A percentile compares a stretch with the other conserved stretches of the same genome.
phyloP scores from a whole-genome alignment of 2,888 invertebrate species.

The Anorthoa munda region DNA sequence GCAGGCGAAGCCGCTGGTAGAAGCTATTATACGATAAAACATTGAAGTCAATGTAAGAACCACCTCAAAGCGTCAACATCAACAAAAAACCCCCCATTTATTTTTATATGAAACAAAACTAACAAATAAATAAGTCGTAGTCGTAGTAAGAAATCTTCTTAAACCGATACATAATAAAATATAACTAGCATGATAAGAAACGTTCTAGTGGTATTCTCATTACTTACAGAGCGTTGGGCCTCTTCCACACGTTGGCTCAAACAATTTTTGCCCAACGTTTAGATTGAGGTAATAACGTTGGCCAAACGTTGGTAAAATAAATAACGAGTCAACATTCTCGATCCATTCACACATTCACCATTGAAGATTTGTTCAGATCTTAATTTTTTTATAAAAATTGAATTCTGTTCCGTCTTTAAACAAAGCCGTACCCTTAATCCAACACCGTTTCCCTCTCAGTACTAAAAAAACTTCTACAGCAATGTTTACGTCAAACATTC shows the following conservation, averaged over 20 bases:
- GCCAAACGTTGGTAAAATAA: not conserved
- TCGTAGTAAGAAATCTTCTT: slow-evolving; percentile 29
- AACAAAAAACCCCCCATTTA: not conserved
- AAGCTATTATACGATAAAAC: not conserved
- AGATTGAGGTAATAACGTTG: not conserved
- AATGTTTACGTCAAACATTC: no score
- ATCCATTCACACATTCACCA: no score
- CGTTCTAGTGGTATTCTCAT: slow-evolving; percentile 51
- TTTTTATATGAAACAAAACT: slow-evolving; percentile 1
- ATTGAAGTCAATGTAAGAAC: not conserved
- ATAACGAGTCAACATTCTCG: not conserved
- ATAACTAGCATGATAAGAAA: slow-evolving; percentile 40
- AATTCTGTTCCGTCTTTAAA: no score
- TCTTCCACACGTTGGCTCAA: not conserved
- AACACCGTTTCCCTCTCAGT: no score
- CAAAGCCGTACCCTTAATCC: no score
- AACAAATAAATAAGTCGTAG: slow-evolving; percentile 16
- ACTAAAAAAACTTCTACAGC: no score
- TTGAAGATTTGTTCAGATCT: no score
- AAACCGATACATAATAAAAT: slow-evolving; percentile 25
- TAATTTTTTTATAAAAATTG: no score
- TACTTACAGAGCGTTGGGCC: slow-evolving; percentile 64
- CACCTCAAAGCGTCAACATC: not conserved
- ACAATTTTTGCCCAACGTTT: not conserved
- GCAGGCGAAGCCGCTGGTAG: no score